Conservation (phyloP, 2,113 vertebrate genomes). For the Tonatia bakeri region DNA sequence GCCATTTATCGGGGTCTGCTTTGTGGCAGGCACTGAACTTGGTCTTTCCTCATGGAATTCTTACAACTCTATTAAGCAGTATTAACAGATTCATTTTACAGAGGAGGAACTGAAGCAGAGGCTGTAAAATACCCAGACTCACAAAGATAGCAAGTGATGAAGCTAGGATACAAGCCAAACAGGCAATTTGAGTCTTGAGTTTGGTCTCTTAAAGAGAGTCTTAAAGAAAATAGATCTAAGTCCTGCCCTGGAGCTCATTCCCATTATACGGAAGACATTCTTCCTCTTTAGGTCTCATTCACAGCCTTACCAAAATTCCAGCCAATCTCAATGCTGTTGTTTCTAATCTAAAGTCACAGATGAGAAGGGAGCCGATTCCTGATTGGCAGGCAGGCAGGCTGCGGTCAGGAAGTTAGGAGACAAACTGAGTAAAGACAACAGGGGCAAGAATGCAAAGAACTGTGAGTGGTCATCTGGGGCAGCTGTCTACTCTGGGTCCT, state of each 20-base stretch:
- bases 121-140: background rate
- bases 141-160: background rate
- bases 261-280: background rate
- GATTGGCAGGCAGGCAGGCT: background rate
- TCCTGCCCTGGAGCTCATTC: background rate
- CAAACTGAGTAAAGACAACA: background rate
- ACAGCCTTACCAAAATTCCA: background rate
- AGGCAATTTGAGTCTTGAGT: background rate
- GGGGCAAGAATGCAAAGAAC: background rate
- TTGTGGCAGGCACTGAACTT: background rate
- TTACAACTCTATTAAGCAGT: background rate
- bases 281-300: background rate
- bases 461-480: accelerated
- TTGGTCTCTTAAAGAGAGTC: background rate
- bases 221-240: background rate
- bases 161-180: background rate
- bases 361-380: background rate
- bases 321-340: background rate
- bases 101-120: background rate
- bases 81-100: background rate
- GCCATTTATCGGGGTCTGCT: background rate
- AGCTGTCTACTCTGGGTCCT: background rate
- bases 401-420: background rate
- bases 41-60: background rate
- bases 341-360: background rate